Percentiles rank a stretch among this genome's conserved stretches.
Evolutionary conservation across 1,140 invertebrate species (phyloP).

Genomic region (Pseudobourletiella spinata): DNA sequence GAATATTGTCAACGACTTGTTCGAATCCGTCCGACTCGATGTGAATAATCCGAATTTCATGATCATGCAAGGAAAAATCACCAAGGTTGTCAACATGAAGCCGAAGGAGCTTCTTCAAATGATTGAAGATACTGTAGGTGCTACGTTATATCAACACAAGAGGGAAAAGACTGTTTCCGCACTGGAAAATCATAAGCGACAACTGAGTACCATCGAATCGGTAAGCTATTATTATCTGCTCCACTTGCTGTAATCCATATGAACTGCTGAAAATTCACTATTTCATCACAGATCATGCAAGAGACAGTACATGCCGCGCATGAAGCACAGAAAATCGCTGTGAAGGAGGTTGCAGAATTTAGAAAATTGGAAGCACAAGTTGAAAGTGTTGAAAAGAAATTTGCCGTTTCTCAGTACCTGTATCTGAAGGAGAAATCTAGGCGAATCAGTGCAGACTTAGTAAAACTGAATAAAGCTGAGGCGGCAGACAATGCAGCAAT

Average conservation of each 20-base stretch:
- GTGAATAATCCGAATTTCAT: constrained; percentile 99
- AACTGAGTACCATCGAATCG: neutral
- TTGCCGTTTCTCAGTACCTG: neutral
- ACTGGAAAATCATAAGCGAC: constrained; percentile 85
- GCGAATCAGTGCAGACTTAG: neutral
- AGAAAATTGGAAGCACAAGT: neutral
- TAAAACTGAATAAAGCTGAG: neutral
- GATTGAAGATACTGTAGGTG: constrained; percentile 98
- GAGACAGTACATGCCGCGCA: neutral
- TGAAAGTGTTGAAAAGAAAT: neutral
- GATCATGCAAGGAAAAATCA: constrained; percentile 99
- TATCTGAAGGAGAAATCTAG: neutral
- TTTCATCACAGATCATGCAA: neutral
- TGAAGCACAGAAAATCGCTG: neutral
- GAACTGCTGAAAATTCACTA: neutral
- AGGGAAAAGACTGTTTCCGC: constrained; percentile 76
- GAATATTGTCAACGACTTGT: constrained; percentile 84
- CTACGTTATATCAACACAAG: constrained; percentile 92
- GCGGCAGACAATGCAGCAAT: neutral
- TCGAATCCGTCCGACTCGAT: constrained; percentile 93
- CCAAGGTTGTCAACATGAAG: constrained; percentile 99
- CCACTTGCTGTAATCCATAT: neutral
- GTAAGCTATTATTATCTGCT: neutral
- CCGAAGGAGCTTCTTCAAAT: constrained; percentile 94
- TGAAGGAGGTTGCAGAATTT: neutral